Percentiles rank a stretch among this genome's conserved stretches.
phyloP scores from a whole-genome alignment of 2,888 invertebrate genomes.

The Limnephilus lunatus region DNA sequence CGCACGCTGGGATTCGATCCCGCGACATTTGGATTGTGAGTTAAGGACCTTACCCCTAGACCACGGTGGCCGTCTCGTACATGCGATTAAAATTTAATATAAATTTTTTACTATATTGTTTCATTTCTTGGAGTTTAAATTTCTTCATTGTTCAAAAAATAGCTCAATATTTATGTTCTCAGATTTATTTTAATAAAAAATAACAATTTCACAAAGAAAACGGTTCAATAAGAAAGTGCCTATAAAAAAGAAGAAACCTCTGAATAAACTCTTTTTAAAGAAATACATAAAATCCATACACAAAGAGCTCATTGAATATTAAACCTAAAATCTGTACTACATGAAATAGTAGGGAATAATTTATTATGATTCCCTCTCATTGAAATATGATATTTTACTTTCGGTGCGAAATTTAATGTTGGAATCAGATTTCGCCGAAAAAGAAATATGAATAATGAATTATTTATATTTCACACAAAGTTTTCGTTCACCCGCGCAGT shows the following conservation, averaged over 20 bases:
- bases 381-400: slow-evolving; percentile 24
- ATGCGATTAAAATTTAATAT: too few relatives aligned
- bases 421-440: slow-evolving; percentile 39
- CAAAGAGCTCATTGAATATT: background rate
- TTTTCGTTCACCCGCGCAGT: slow-evolving; percentile 52
- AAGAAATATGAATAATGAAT: slow-evolving; percentile 44
- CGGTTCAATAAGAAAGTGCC: background rate
- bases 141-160: too few relatives aligned
- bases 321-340: background rate
- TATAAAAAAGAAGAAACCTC: background rate
- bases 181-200: background rate
- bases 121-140: too few relatives aligned
- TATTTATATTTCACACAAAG: slow-evolving; percentile 44
- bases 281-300: background rate
- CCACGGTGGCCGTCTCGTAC: too few relatives aligned
- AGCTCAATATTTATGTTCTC: background rate
- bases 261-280: background rate
- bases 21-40: too few relatives aligned
- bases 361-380: background rate
- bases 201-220: background rate
- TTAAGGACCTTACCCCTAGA: too few relatives aligned
- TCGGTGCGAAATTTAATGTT: slow-evolving; percentile 28
- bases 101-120: too few relatives aligned
- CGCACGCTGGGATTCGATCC: too few relatives aligned
- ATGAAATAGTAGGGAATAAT: background rate